Conservation (phyloP, 2,888 invertebrate species). For the Phanerotoma sp. region DNA sequence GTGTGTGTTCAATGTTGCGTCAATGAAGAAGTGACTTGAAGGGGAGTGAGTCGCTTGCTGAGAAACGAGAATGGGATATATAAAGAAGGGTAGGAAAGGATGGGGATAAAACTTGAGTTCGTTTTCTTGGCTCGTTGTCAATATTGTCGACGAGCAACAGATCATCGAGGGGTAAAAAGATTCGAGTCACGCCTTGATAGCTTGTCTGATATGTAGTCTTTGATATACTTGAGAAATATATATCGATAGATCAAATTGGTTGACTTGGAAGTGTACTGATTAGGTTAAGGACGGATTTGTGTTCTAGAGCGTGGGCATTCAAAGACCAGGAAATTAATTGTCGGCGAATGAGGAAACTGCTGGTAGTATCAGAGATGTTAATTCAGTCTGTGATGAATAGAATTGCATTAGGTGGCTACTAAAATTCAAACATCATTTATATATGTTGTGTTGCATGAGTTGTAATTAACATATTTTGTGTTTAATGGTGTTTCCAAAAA, state of each 20-base stretch:
- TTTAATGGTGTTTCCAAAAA: too few species aligned
- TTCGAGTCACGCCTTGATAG: conserved; percentile 14
- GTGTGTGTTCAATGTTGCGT: conserved; percentile 57
- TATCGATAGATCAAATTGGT: not conserved
- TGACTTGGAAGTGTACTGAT: conserved; percentile 4
- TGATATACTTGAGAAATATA: conserved; percentile 1
- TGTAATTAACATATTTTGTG: not conserved
- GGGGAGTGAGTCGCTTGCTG: conserved; percentile 42
- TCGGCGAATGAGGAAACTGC: conserved; percentile 9
- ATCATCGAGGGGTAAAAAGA: conserved; percentile 38
- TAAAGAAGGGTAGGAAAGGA: conserved; percentile 24
- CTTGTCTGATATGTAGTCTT: not conserved
- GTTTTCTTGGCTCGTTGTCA: conserved; percentile 49
- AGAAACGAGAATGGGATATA: conserved; percentile 21
- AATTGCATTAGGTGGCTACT: not conserved
- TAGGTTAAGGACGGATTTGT: conserved; percentile 21
- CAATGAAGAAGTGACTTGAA: conserved; percentile 52
- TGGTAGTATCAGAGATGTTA: conserved; percentile 9
- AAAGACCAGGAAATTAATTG: conserved; percentile 27
- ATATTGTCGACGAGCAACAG: conserved; percentile 54
- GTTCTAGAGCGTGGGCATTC: conserved; percentile 12
- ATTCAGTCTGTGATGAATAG: conserved; percentile 13
- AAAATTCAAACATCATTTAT: not conserved
- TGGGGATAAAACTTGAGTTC: conserved; percentile 14
- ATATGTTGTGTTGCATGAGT: not conserved